Conservation (phyloP, 2,888 invertebrate genomes). For the Epirrhoe tristata region DNA sequence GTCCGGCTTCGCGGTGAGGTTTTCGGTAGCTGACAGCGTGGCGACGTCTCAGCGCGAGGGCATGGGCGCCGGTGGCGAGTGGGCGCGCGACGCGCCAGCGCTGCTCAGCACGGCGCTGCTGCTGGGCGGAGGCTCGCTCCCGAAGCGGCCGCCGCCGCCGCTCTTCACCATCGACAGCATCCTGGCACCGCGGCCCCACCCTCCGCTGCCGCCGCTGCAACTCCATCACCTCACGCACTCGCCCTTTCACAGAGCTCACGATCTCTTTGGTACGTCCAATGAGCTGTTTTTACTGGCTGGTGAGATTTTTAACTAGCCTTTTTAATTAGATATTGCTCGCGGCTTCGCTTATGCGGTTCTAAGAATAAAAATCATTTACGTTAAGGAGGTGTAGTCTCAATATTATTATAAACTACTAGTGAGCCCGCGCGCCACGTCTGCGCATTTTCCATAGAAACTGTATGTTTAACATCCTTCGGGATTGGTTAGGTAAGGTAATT, state of each 20-base stretch:
- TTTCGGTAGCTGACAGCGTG: slow-evolving; percentile 55
- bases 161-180: slow-evolving; percentile 95
- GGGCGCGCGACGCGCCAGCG: slow-evolving; percentile 78
- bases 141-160: slow-evolving; percentile 81
- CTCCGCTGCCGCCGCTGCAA: slow-evolving; percentile 84
- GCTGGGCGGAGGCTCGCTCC: slow-evolving; percentile 75
- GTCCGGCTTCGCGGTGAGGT: slow-evolving; percentile 39
- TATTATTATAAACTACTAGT: too few species aligned
- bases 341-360: not conserved
- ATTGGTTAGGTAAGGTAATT: too few species aligned
- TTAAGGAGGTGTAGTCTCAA: too few species aligned
- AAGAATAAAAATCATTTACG: not conserved
- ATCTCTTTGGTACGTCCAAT: slow-evolving; percentile 90
- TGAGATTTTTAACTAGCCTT: slow-evolving; percentile 37
- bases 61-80: slow-evolving; percentile 68
- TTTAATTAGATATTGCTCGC: slow-evolving; percentile 3
- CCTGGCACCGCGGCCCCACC: slow-evolving; percentile 89
- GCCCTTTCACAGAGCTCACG: slow-evolving; percentile 89
- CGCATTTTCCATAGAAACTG: too few species aligned
- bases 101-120: slow-evolving; percentile 82
- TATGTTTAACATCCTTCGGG: too few species aligned
- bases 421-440: too few species aligned
- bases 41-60: slow-evolving; percentile 67
- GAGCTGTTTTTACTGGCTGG: slow-evolving; percentile 47
- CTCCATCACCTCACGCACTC: slow-evolving; percentile 86